A percentile compares a stretch with the other conserved stretches of the same genome.
Evolutionary conservation across 2,888 invertebrate species (phyloP).

Genomic region (Itoplectis maculator): DNA sequence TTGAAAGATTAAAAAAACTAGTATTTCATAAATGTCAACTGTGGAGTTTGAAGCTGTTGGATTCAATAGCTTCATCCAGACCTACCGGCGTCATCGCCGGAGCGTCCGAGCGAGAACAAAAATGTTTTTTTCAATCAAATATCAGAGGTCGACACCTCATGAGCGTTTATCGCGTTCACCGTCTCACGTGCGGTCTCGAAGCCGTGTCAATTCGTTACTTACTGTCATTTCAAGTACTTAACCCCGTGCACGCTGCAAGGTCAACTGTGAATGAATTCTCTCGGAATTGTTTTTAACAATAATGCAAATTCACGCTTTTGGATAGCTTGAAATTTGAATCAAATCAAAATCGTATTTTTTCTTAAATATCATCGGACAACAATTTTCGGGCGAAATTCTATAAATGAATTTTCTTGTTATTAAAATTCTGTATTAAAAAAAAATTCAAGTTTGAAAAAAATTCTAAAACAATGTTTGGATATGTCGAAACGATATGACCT

Average conservation of each 20-base stretch:
- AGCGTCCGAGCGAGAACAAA: neutral
- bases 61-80: constrained; percentile 13
- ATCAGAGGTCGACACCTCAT: constrained; percentile 19
- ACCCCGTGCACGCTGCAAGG: constrained; percentile 7
- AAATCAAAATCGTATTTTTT: neutral
- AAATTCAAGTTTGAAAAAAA: neutral
- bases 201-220: constrained; percentile 12
- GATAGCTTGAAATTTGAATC: neutral
- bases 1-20: neutral
- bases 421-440: neutral
- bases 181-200: constrained; percentile 11
- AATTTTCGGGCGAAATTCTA: too few species aligned
- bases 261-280: neutral
- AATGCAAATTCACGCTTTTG: neutral
- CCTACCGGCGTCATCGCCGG: neutral
- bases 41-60: neutral
- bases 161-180: neutral
- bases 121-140: constrained; percentile 12
- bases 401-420: too few species aligned
- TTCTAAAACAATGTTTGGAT: neutral
- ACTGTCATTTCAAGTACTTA: constrained; percentile 24
- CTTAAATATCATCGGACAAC: neutral
- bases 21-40: neutral
- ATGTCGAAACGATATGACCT: neutral
- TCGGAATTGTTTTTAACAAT: neutral